Evolutionary conservation across 2,113 vertebrate genomes (phyloP).

Genomic region (Aplodontia rufa): DNA sequence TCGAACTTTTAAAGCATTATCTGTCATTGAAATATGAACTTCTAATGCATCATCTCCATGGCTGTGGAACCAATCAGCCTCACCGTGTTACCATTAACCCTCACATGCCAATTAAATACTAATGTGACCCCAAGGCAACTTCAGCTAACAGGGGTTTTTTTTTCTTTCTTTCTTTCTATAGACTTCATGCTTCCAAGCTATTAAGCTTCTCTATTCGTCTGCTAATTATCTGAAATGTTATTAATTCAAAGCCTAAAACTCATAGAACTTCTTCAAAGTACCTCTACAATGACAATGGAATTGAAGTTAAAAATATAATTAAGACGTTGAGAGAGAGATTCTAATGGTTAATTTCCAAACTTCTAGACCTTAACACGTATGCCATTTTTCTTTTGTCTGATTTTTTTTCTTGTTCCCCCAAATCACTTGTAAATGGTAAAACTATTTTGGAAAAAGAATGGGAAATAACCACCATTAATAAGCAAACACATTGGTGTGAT

Average conservation of each 20-base stretch:
- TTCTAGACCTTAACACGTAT: neutral
- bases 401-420: neutral
- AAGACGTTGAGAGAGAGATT: slow-evolving; percentile 58
- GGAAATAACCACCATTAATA: neutral
- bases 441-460: neutral
- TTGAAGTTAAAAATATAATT: slow-evolving; percentile 63
- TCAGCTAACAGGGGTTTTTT: slow-evolving; percentile 10
- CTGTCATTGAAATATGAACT: slow-evolving; percentile 32
- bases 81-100: neutral
- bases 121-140: slow-evolving; percentile 62
- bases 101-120: slow-evolving; percentile 44
- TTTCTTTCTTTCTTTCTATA: slow-evolving; percentile 10
- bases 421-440: neutral
- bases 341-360: slow-evolving; percentile 48
- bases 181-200: slow-evolving; percentile 41
- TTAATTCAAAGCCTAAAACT: slow-evolving; percentile 66
- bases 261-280: slow-evolving; percentile 58
- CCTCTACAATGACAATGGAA: slow-evolving; percentile 33
- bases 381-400: neutral
- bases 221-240: slow-evolving; percentile 73
- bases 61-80: neutral
- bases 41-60: neutral
- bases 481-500: neutral
- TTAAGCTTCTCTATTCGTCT: slow-evolving; percentile 57
- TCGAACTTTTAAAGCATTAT: slow-evolving; percentile 55